Evolutionary conservation across 1,140 invertebrate species (phyloP).

Genomic region (Macrotrachela quadricornifera): DNA sequence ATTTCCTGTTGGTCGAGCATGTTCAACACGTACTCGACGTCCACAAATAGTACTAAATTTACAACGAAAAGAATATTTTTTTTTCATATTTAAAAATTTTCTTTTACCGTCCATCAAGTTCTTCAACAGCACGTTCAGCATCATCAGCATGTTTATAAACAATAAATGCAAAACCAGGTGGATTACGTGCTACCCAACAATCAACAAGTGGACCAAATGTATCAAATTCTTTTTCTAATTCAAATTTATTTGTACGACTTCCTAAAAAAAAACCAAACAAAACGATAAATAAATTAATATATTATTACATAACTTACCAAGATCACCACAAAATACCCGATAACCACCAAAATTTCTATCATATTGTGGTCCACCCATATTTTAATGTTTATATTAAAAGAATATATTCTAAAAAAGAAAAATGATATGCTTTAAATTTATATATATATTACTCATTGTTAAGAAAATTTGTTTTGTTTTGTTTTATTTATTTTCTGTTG

Average conservation of each 20-base stretch:
- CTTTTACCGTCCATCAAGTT: conserved; percentile 55
- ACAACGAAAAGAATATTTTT: too few relatives aligned
- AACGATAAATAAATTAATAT: too few relatives aligned
- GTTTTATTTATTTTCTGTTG: too few relatives aligned
- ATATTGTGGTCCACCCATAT: conserved; percentile 7
- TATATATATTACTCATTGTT: too few relatives aligned
- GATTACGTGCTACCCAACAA: conserved; percentile 63
- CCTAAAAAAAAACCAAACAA: too few relatives aligned
- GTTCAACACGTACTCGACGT: conserved; percentile 15
- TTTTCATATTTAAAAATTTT: background rate
- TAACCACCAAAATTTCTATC: conserved; percentile 15
- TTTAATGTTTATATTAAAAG: too few relatives aligned
- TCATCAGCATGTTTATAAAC: conserved; percentile 83
- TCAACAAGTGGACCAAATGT: conserved; percentile 77
- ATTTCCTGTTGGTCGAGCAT: conserved; percentile 12
- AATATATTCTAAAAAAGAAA: too few relatives aligned
- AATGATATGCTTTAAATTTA: too few relatives aligned
- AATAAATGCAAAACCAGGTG: conserved; percentile 68
- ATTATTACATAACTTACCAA: too few relatives aligned
- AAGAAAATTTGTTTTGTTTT: too few relatives aligned
- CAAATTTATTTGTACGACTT: conserved; percentile 3
- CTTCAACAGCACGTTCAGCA: conserved; percentile 76
- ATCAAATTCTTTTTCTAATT: conserved; percentile 54
- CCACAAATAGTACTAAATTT: conserved; percentile 14
- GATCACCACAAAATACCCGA: conserved; percentile 17